Evolutionary conservation across 2,113 vertebrate species (phyloP).

Genomic region (Mormyrus iriodes): DNA sequence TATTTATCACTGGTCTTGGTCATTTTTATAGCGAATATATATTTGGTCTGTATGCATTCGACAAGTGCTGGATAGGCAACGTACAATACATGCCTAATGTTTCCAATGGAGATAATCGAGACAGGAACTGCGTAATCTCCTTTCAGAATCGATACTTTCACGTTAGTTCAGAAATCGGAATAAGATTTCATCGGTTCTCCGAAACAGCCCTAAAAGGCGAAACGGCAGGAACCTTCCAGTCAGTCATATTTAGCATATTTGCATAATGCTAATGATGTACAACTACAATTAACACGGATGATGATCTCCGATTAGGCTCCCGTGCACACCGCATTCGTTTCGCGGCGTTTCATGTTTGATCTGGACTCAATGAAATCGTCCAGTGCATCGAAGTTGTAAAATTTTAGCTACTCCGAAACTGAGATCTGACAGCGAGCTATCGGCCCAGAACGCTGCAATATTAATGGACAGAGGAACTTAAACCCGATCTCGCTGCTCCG

Average conservation of each 20-base stretch:
- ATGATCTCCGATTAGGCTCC: neutral
- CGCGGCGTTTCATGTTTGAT: neutral
- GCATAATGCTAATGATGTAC: neutral
- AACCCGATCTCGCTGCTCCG: conserved; percentile 55
- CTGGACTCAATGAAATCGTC: neutral
- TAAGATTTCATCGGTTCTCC: neutral
- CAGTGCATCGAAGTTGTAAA: conserved; percentile 31
- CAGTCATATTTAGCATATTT: neutral
- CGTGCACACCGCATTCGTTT: neutral
- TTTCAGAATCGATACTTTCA: neutral
- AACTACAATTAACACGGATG: neutral
- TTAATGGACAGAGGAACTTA: conserved; percentile 57
- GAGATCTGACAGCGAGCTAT: conserved; percentile 20
- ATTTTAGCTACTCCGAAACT: conserved; percentile 6
- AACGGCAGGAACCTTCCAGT: neutral
- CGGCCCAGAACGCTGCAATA: conserved; percentile 59
- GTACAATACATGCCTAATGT: neutral
- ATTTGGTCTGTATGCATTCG: neutral
- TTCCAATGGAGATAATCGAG: neutral
- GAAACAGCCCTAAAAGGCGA: neutral
- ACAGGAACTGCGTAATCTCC: neutral
- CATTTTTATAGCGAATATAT: conserved; percentile 8
- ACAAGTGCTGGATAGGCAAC: neutral
- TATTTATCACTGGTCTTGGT: conserved; percentile 21
- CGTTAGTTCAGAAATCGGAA: neutral